Conservation (phyloP, 2,113 vertebrate genomes). For the Sceloporus undulatus region DNA sequence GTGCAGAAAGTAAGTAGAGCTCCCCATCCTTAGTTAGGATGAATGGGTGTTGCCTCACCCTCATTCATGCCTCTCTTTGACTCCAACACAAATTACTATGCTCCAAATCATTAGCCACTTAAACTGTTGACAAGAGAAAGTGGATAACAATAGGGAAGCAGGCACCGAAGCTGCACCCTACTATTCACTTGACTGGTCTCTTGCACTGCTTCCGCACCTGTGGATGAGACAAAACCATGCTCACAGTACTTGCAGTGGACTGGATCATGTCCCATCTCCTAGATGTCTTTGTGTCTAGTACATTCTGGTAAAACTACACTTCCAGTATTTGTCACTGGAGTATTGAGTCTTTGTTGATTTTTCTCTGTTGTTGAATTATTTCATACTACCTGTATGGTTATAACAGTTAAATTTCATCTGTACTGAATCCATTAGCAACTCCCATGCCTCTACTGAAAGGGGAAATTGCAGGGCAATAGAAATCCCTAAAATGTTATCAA, state of each 20-base stretch:
- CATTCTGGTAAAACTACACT: neutral
- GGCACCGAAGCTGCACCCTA: neutral
- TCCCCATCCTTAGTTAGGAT: neutral
- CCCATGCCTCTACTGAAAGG: slow-evolving; percentile 19
- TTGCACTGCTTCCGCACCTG: neutral
- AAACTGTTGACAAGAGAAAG: no score
- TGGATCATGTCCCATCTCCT: neutral
- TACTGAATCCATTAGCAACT: neutral
- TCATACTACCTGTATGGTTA: neutral
- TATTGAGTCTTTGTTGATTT: neutral
- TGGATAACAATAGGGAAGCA: neutral
- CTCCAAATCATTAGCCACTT: neutral
- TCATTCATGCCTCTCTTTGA: neutral
- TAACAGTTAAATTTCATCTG: neutral
- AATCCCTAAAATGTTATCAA: neutral
- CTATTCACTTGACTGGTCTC: neutral
- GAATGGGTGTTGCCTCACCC: neutral
- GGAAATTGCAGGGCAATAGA: slow-evolving; percentile 18
- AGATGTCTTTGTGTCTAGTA: neutral
- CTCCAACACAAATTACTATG: neutral
- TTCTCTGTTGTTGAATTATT: slow-evolving; percentile 1
- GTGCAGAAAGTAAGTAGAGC: no score
- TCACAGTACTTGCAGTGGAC: neutral
- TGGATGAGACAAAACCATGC: neutral
- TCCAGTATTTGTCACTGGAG: neutral